Evolutionary conservation across 2,797 vertebrate genomes (phyloP).

Genomic region (Melanotaenia nigrans): DNA sequence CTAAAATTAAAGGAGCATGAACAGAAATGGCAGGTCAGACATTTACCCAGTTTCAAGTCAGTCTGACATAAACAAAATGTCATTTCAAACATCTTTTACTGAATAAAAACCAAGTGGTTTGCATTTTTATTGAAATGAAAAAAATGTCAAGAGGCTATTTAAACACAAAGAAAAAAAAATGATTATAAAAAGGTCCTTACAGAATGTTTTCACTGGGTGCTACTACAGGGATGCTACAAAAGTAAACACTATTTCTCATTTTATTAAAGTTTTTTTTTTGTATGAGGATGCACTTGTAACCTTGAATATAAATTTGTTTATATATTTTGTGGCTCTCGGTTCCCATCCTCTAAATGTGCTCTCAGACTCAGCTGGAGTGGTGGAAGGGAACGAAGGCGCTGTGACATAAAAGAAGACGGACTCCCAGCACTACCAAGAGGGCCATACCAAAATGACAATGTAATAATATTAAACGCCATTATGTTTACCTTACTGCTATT

Average conservation of each 20-base stretch:
- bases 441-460: conserved; percentile 18
- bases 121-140: not conserved
- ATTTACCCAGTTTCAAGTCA: not conserved
- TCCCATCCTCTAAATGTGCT: conserved; percentile 24
- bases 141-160: not conserved
- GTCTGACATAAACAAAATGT: too few species aligned
- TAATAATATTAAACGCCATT: conserved; percentile 49
- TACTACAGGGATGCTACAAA: conserved; percentile 8
- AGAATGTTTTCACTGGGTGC: conserved; percentile 30
- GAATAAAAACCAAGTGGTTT: not conserved
- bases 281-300: conserved; percentile 51
- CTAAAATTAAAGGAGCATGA: not conserved
- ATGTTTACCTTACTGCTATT: conserved; percentile 58
- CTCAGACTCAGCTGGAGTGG: not conserved
- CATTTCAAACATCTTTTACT: not conserved
- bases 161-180: not conserved
- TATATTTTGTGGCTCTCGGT: conserved; percentile 21
- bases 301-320: conserved; percentile 53
- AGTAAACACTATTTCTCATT: conserved; percentile 16
- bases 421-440: conserved; percentile 54
- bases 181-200: not conserved
- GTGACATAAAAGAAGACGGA: conserved; percentile 8
- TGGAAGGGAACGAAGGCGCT: conserved; percentile 2
- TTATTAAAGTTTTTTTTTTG: conserved; percentile 37
- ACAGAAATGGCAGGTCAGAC: conserved; percentile 5